Evolutionary conservation across 2,113 vertebrate genomes (phyloP), one percentile per base, ranked within the genome.

Genomic region (Calonectris borealis): DNA sequence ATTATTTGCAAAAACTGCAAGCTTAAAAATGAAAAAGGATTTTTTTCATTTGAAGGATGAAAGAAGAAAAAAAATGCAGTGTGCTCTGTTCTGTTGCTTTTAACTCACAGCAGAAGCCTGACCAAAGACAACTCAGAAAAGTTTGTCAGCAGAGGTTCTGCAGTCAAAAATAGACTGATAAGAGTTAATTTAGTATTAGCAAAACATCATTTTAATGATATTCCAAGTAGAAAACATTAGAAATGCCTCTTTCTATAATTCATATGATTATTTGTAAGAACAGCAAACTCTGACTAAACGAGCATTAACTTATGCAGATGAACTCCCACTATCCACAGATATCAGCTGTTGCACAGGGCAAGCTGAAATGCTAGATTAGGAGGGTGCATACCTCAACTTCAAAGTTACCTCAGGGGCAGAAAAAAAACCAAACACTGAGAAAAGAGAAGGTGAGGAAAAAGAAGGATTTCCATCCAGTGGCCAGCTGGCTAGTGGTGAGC

Each of bases 401-500:
- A 40, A 32, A 93, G 11, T 26, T 44, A 73, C 15, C 5, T 52
- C 20, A 62, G 11, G 6, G 8, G 4, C 27, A 13, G 34, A 51
- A 13, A 3, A 9, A 2, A 3, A 26, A 6, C 2, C 3, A 62
- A 68, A 60, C 26, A 34, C 1, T 52, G 8, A 61, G 34, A 64
- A 80, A 68, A 58, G 3, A 46, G 32, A 48, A 61, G 3, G 2
- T 48, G 13, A 16, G 17, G 18, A 48, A 71, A 77, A 83, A 66
- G 10, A 60, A 73, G 13, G 15, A 18, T 17, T 78, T 65, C 4
- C 4, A n/a, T n/a, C 17, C 11, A 55, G 32, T 31, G 14, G 7
- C 11, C 25, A 5, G 0, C 3, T 10, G 14, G 18, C 32, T 69
- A 21, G 31, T 49, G 38, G 32, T 1, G 0, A 85, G 21, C 21